Conservation (phyloP, 2,888 invertebrate genomes). For the Microplitis deprimator region DNA sequence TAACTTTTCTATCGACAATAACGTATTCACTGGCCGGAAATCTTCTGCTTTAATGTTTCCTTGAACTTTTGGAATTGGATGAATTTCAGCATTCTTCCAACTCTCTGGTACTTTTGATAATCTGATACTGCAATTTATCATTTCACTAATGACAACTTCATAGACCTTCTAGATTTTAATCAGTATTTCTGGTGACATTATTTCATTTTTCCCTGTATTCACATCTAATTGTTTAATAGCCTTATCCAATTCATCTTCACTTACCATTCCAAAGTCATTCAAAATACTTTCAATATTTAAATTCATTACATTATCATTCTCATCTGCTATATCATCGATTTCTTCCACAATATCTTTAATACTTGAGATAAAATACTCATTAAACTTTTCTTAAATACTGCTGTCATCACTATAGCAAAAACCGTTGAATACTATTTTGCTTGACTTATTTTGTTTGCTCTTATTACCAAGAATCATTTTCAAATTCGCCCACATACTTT, state of each 20-base stretch:
- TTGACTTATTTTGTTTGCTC: not conserved
- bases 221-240: slow-evolving; percentile 18
- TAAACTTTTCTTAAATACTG: slow-evolving; percentile 47
- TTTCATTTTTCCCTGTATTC: slow-evolving; percentile 24
- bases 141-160: not conserved
- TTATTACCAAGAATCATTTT: slow-evolving; percentile 36
- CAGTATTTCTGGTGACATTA: slow-evolving; percentile 25
- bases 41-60: slow-evolving; percentile 31
- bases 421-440: slow-evolving; percentile 24
- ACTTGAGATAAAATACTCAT: slow-evolving; percentile 39
- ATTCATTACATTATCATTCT: not conserved
- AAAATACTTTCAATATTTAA: not conserved
- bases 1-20: slow-evolving; percentile 33
- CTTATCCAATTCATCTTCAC: slow-evolving; percentile 24
- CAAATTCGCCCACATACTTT: slow-evolving; percentile 35
- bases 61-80: slow-evolving; percentile 32
- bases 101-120: slow-evolving; percentile 24
- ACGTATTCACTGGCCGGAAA: slow-evolving; percentile 30
- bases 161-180: slow-evolving; percentile 17
- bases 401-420: not conserved
- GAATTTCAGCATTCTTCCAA: slow-evolving; percentile 35
- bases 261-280: slow-evolving; percentile 14
- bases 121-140: slow-evolving; percentile 31
- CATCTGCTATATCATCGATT: not conserved
- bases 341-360: slow-evolving; percentile 33